Evolutionary conservation across 2,888 invertebrate genomes (phyloP).

Genomic region (Ophion ellenae): DNA sequence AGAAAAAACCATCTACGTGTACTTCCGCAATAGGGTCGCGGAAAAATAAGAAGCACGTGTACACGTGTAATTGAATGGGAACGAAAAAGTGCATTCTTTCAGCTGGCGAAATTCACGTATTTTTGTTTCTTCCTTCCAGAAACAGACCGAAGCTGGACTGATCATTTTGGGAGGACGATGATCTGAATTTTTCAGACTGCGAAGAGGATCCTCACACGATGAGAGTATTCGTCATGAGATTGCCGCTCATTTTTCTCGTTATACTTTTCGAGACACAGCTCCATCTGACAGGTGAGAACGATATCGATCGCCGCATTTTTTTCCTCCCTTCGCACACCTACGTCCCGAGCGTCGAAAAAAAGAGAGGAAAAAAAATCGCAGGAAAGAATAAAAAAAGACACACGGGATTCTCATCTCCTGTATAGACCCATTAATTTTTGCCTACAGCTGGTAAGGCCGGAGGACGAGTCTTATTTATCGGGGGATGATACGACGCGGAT

Average conservation of each 20-base stretch:
- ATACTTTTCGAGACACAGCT: conserved; percentile 77
- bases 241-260: conserved; percentile 74
- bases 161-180: conserved; percentile 16
- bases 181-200: conserved; percentile 40
- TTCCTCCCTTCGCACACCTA: no score
- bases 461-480: conserved; percentile 45
- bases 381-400: not conserved
- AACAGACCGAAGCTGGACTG: not conserved
- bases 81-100: no score
- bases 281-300: conserved; percentile 75
- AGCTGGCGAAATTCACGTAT: no score
- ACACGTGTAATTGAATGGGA: no score
- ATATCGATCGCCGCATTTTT: not conserved
- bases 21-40: not conserved
- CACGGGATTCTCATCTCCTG: not conserved
- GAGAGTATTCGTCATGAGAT: conserved; percentile 74
- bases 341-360: not conserved
- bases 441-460: not conserved
- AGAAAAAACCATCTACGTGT: no score
- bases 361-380: not conserved
- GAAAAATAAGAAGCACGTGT: no score
- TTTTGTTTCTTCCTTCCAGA: not conserved
- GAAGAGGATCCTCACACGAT: conserved; percentile 9
- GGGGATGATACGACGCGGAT: conserved; percentile 40
- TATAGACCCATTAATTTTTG: conserved; percentile 13